Base-by-base conservation (phyloP, 1,140 invertebrate genomes). In the Panagrolaimus sp. region DNA sequence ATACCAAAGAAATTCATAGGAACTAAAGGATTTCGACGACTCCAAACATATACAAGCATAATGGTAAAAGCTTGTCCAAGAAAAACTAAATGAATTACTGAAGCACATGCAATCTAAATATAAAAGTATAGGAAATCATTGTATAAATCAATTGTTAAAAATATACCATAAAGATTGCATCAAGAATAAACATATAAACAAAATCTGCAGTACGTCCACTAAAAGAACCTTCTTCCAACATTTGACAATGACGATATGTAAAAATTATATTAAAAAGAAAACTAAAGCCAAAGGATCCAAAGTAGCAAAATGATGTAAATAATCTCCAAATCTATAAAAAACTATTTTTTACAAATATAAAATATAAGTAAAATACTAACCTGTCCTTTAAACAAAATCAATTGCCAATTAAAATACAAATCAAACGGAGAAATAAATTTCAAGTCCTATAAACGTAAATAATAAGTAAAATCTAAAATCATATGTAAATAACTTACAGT, bases 181-280 rank as follows among this genome's bases (percentile, higher is more conserved):
- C 95, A 87, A 98, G 95, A 46, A 98, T 83, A 83, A 99, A 98
- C 94, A 99, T 98, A 87, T 93, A 93, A 66, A 98, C 91, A 87
- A 98, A 98, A 85, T 99, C 96, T 71, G 95, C 92, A 72, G 93
- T 96, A 77, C 91, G 88, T 62, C 92, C 91, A 74, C 94, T 87
- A 84, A 98, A 99, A 13, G 93, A 96, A 25, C 93, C 93, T 85
- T 99, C 96, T 85, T 99, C 96, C 65, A 99, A 84, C 92, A 98
- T 96, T 68, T 93, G 89, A 86, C 96, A 99, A 85, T 99, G 98
- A 78, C 93, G 90, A 86, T 97, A 97, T 20, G 74, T 81, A 84
- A 98, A 99, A 82, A 98, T 93, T 88, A 99, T 93, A 84, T 98
- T 98, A 87, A 99, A 98, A 77, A 99, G 89, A 83, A 98, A 98